A percentile compares a stretch with the other conserved stretches of the same genome.
These are phyloP conservation scores for Luidia sarsii DNA, from an alignment of 53 echinoderm and acorn worm species.

Conservation along the genomic window DNA sequence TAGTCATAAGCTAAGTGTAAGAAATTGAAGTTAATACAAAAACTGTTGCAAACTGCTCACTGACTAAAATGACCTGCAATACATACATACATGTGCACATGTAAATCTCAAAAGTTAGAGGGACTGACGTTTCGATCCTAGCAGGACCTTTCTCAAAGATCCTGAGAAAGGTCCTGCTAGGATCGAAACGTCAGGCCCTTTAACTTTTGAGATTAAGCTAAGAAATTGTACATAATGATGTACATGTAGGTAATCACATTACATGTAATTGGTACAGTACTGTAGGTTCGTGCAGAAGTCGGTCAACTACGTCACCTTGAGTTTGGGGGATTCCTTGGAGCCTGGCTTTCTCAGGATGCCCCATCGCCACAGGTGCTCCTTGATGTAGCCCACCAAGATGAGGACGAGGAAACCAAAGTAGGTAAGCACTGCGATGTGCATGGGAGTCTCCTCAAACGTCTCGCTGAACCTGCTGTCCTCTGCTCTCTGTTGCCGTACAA, in stretches of 20 bases:
- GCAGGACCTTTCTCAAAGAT: too few relatives aligned
- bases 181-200: too few relatives aligned
- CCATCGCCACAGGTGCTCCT: constrained; percentile 65
- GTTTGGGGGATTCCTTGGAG: constrained; percentile 68
- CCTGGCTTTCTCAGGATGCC: constrained; percentile 65
- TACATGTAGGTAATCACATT: too few relatives aligned
- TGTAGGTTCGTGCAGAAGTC: neutral
- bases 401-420: constrained; percentile 78
- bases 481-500: neutral
- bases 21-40: too few relatives aligned
- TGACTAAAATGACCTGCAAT: too few relatives aligned
- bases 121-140: too few relatives aligned
- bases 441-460: constrained; percentile 73
- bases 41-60: too few relatives aligned
- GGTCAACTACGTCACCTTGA: constrained; percentile 73
- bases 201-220: too few relatives aligned
- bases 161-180: too few relatives aligned
- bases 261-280: neutral
- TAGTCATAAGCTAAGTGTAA: too few relatives aligned
- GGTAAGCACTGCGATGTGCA: constrained; percentile 72
- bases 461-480: constrained; percentile 29
- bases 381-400: constrained; percentile 74
- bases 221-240: neutral
- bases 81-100: neutral
- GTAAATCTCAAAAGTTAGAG: too few relatives aligned